Evolutionary conservation across 2,888 invertebrate genomes (phyloP), one percentile per base, ranked within the genome.

Genomic region (Hermaeophaga mercurialis): DNA sequence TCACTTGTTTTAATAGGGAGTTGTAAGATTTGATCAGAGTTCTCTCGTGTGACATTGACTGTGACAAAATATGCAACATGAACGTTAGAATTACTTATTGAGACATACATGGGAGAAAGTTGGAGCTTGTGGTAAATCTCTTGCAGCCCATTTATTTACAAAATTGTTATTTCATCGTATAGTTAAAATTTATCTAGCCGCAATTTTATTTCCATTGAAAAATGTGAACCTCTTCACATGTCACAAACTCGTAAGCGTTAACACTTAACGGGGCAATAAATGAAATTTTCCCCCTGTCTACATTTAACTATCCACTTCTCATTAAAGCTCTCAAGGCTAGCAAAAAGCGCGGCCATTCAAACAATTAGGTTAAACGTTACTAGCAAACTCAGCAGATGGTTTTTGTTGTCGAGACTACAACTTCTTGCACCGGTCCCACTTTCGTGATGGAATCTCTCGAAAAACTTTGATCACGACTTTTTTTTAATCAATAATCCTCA

Each of bases 361-460:
- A 56, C 56, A 56, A 56, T 56, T 45, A 50, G 45, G 50, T 50
- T 56, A 56, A 56, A 49, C 56, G 45, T 45, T 56, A 38, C 43
- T 31, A 44, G 44, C 50, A 45, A 56, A 45, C 43, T 56, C 56
- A 56, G 56, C 56, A 50, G 39, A 34, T 24, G 33, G 24, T 56
- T 56, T 56, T 56, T 56, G 56, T 56, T 50, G 28, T n/a, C 36
- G 56, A 45, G 45, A 33, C 22, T 45, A 56, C 45, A 38, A 44
- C 50, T 31, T 47, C 45, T 50, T 56, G 22, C 44, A 38, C 39
- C 28, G 15, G 22, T 56, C 11, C 38, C 31, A 24, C 28, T 33
- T 33, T 33, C 41, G 43, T 31, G 50, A 50, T 33, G 45, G 50
- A 44, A 49, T 34, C 38, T 28, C 15, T 19, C 26, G 9, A 45